These are phyloP conservation scores for Gadopsis marmoratus DNA, from an alignment of 2,797 vertebrate genomes.

Conservation along the genomic window DNA sequence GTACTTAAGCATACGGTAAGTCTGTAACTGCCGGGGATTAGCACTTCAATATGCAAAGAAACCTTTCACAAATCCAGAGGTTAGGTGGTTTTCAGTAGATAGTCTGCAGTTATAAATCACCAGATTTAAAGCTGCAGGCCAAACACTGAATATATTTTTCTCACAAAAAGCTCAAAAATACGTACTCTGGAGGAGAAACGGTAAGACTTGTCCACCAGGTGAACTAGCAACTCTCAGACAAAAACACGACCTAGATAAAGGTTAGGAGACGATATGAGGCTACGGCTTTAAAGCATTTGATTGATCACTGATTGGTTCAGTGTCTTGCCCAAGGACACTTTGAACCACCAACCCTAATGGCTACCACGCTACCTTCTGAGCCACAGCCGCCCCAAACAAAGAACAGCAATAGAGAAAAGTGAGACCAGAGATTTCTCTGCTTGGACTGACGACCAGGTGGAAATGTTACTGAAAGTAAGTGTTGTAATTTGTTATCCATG, in stretches of 20 bases:
- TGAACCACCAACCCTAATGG: no score
- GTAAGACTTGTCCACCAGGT: not conserved
- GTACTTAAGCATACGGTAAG: slow-evolving; percentile 14
- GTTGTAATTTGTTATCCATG: no score
- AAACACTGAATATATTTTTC: not conserved
- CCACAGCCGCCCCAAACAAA: no score
- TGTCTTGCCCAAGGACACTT: no score
- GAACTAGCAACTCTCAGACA: not conserved
- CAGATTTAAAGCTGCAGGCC: slow-evolving; percentile 16
- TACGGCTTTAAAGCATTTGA: no score
- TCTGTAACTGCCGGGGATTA: slow-evolving; percentile 39
- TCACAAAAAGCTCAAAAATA: not conserved
- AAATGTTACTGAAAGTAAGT: no score
- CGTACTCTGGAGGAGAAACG: not conserved
- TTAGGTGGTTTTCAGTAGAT: slow-evolving; percentile 28
- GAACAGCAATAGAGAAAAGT: no score
- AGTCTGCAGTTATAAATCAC: slow-evolving; percentile 17
- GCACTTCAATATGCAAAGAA: slow-evolving; percentile 41
- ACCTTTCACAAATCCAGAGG: slow-evolving; percentile 44
- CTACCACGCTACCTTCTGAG: no score
- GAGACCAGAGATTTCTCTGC: no score
- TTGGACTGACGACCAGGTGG: no score
- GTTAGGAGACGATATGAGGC: no score
- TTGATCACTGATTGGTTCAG: no score
- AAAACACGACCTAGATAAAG: not conserved